phyloP scores from a whole-genome alignment of 2,113 vertebrate species.

The Dipodomys stephensi region DNA sequence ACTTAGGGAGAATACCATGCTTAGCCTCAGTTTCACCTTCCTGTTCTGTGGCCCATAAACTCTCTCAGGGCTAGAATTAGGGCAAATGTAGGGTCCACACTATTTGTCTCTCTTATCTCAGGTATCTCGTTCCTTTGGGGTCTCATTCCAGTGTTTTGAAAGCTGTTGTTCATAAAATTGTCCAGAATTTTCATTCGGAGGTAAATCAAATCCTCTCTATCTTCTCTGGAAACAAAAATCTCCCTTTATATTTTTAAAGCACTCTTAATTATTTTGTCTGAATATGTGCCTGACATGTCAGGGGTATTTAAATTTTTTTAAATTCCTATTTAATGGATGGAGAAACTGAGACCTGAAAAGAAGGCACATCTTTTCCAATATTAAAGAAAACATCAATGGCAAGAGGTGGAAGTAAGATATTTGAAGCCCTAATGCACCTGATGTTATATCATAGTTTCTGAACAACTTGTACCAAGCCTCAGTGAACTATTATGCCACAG shows the following conservation, averaged over 20 bases:
- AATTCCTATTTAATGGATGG: not conserved
- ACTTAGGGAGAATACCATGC: not conserved
- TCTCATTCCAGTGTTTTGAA: not conserved
- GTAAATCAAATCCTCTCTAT: not conserved
- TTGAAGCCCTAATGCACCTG: not conserved
- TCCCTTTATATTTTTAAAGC: slow-evolving; percentile 32
- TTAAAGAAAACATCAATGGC: not conserved
- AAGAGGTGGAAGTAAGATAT: not conserved
- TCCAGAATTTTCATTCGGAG: not conserved
- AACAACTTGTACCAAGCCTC: not conserved
- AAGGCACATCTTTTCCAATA: not conserved
- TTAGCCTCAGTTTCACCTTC: not conserved
- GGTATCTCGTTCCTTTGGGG: not conserved
- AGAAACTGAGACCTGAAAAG: not conserved
- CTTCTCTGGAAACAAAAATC: slow-evolving; percentile 19
- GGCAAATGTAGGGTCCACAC: not conserved
- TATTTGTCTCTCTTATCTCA: not conserved
- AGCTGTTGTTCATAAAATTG: not conserved
- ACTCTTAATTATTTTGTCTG: slow-evolving; percentile 34
- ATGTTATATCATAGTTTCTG: not conserved
- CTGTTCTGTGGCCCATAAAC: not conserved
- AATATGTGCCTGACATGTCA: not conserved
- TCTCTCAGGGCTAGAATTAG: not conserved
- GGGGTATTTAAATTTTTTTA: not conserved
- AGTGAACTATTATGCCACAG: rapidly evolving